Evolutionary conservation across 1,140 invertebrate species (phyloP).

Genomic region (Planococcus citri): DNA sequence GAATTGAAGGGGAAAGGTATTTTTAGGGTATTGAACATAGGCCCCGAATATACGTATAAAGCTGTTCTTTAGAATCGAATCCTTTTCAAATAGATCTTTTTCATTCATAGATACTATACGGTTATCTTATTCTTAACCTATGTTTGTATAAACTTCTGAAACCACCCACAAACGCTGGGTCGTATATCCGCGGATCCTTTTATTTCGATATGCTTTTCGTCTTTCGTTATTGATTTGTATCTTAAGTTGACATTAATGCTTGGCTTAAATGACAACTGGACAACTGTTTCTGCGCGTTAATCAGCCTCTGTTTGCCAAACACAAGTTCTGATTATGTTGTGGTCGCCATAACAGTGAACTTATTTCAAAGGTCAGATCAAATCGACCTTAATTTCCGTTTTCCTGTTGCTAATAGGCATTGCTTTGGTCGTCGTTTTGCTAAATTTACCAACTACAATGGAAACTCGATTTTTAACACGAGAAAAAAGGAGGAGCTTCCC

Average conservation of each 20-base stretch:
- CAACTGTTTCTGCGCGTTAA: neutral
- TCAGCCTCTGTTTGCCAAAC: neutral
- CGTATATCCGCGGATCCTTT: neutral
- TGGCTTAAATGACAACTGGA: neutral
- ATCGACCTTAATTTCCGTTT: too few relatives aligned
- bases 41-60: neutral
- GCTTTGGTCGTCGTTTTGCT: too few relatives aligned
- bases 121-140: neutral
- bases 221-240: constrained; percentile 17
- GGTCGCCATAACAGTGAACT: too few relatives aligned
- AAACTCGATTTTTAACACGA: too few relatives aligned
- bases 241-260: constrained; percentile 11
- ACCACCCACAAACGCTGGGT: neutral
- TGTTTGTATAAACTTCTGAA: constrained; percentile 15
- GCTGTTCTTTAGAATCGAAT: neutral
- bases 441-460: too few relatives aligned
- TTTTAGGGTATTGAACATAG: neutral
- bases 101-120: constrained; percentile 14
- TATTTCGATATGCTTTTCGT: constrained; percentile 1
- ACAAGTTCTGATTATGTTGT: too few relatives aligned
- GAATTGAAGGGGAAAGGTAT: neutral
- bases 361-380: too few relatives aligned
- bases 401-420: too few relatives aligned
- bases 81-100: neutral
- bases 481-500: too few relatives aligned